Percentiles rank a stretch among this genome's conserved stretches.
phyloP scores from a whole-genome alignment of 2,113 vertebrate genomes.

The Myiozetetes cayanensis region DNA sequence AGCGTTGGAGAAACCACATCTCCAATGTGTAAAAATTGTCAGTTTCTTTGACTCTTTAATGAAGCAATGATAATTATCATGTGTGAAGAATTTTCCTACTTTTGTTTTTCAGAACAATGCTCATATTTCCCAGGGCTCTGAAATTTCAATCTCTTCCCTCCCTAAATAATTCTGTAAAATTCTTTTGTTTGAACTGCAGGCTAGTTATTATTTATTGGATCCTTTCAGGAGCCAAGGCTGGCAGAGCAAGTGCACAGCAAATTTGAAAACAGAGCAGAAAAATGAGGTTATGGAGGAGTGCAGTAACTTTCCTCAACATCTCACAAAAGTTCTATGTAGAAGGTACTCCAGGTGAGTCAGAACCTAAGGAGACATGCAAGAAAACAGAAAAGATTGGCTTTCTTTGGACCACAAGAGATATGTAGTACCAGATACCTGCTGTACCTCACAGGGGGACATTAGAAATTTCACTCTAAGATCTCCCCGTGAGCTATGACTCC shows the following conservation, averaged over 20 bases:
- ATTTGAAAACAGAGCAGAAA: neutral
- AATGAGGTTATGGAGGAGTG: neutral
- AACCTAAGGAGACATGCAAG: neutral
- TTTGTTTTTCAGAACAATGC: neutral
- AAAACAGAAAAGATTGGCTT: neutral
- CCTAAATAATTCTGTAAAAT: neutral
- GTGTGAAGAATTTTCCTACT: neutral
- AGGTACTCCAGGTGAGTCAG: neutral
- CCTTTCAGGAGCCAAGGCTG: neutral
- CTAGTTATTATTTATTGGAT: neutral
- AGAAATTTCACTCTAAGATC: neutral
- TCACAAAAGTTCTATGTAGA: neutral
- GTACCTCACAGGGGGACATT: fast-evolving
- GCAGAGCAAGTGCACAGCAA: neutral
- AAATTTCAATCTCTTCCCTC: neutral
- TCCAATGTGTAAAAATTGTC: neutral
- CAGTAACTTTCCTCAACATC: neutral
- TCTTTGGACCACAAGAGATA: neutral
- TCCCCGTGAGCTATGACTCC: neutral
- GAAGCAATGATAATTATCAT: neutral
- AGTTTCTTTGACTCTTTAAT: neutral
- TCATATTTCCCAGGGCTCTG: neutral
- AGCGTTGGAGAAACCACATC: neutral
- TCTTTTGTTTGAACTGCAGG: neutral
- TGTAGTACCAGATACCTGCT: neutral